Base-by-base conservation (phyloP, 1,140 invertebrate species). In the Calosoma granatense region DNA sequence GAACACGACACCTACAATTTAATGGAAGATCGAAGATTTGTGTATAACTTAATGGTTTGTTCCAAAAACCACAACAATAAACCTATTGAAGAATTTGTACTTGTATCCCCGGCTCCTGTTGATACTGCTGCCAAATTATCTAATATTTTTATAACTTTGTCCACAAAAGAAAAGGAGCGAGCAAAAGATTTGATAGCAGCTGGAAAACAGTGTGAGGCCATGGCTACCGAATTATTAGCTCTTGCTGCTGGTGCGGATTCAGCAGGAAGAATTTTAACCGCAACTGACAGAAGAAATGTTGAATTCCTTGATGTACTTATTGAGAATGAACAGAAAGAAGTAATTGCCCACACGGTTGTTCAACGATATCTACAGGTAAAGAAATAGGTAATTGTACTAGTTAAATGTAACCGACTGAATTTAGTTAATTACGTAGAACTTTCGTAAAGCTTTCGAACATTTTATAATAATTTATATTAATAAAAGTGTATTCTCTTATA, bases 31-130 rank as follows among this genome's bases (percentile, higher is more conserved):
- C 87, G 88, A 70, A 86, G 92, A 74, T 99, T 98, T 72, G 92
- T 99, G 20, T 97, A 97, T 74, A 98, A 99, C 72, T 77, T 99
- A 66, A 99, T 98, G 93, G 86, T 97, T 2, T 96, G 94, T 72
- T 96, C 95, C 9, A 98, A 98, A 74, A 92, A 93, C 64, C 87
- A 92, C 73, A 88, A 94, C 62, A 97, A 98, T 72, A 90, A 92
- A 64, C 94, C 96, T 0, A 92, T 99, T 26, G 88, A 97, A 70
- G 95, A 98, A 67, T 98, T 98, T 70, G 87, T 99, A 19, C 75
- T 98, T 20, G 88, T 96, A 2, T 97, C 94, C 0, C 92, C 94
- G 15, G 96, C 96, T 9, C 97, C 97, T 0, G 94, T 98, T 6
- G 96, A 99, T 69, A 94, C 95, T 11, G 96, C 97, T 4, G 95